Conservation (phyloP, 2,888 invertebrate genomes). For the Agrochola lychnidis region DNA sequence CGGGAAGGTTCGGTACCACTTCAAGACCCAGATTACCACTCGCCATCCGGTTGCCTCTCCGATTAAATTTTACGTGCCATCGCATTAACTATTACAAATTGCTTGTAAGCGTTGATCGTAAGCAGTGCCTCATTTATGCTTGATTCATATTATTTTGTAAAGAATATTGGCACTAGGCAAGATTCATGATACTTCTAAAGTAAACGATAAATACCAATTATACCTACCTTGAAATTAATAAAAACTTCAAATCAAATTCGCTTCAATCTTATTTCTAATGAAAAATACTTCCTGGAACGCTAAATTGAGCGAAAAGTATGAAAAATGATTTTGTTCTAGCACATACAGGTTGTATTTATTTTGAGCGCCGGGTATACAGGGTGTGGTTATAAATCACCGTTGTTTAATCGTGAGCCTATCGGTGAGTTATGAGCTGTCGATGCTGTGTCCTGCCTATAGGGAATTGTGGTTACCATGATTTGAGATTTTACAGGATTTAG, state of each 20-base stretch:
- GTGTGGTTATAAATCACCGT: conserved; percentile 65
- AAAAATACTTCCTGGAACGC: background rate
- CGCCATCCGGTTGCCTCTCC: too few species aligned
- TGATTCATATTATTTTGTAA: background rate
- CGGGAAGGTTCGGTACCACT: too few species aligned
- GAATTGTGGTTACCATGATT: conserved; percentile 9
- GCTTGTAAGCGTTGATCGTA: background rate
- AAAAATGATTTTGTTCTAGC: conserved; percentile 41
- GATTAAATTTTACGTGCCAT: too few species aligned
- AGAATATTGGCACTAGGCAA: background rate
- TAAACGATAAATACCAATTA: background rate
- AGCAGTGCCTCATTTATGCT: background rate
- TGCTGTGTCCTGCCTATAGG: conserved; percentile 43
- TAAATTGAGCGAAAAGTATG: conserved; percentile 35
- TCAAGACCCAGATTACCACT: too few species aligned
- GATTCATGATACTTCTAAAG: conserved; percentile 12
- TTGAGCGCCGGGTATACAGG: conserved; percentile 15
- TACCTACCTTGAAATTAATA: background rate
- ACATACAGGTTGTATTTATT: conserved; percentile 35
- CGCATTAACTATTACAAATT: too few species aligned
- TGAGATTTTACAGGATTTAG: background rate
- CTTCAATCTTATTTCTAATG: background rate
- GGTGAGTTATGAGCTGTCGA: conserved; percentile 70
- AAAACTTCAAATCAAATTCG: background rate
- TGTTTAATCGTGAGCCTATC: conserved; percentile 66